Base-by-base conservation (phyloP, 92 coral and sea anemone species). In the Porites rus region DNA sequence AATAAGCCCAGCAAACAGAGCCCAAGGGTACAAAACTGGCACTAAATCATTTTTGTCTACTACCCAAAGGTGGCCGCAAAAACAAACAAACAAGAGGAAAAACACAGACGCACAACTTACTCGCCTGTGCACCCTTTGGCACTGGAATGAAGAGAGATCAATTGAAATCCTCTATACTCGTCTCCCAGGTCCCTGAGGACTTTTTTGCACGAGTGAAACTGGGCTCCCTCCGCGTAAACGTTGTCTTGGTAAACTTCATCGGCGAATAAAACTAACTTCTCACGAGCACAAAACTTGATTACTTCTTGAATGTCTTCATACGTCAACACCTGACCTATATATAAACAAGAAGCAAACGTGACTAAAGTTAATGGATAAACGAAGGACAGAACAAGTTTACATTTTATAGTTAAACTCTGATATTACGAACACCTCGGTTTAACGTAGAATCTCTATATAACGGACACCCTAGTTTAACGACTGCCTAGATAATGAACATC, bases 191-290 rank as follows among this genome's bases (percentile, higher is more conserved):
- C 99, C 25, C 99, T 86, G 74, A 97, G 74, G 8, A 97, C 99
- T 87, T 97, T 95, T 90, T 93, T 97, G 91, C 96, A 97, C 1
- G 99, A 97, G 82, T 97, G 96, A 80, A 97, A 97, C 85, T 97
- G 78, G 51, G 93, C 94, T 63, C 94, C 99, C 77, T 95, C 88
- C 1, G 93, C 99, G 72, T 95, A 93, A 43, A 97, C 72, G 74
- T 97, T 97, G 77, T 93, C 99, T 77, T 97, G 99, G 66, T 97
- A 97, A 14, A 95, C 98, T 89, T 97, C 99, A 88, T 97, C 99
- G 54, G 99, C 99, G 76, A 97, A 77, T 17, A 97, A 63, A 51
- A 95, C 91, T n/a, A 97, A 92, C 16, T 88, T 90, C 80, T 97
- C 99, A 63, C 94, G 92, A 72, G 96, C 93, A 78, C 97, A 93